These are phyloP conservation scores for Mactra quadrangularis DNA, from an alignment of 1,140 invertebrate genomes.

Conservation along the genomic window DNA sequence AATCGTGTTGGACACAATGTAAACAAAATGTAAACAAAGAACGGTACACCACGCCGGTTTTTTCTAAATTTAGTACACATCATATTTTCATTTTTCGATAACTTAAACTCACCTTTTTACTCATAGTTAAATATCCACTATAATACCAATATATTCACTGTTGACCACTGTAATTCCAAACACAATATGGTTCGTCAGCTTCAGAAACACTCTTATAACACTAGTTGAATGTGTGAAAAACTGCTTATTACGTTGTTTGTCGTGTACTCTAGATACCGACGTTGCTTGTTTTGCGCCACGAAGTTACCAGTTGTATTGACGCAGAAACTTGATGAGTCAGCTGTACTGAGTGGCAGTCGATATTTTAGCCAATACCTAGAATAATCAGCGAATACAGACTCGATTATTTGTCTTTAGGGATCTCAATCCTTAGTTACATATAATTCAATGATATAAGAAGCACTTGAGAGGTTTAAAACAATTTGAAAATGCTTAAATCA, in stretches of 20 bases:
- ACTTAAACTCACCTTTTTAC: conserved; percentile 53
- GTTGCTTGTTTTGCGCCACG: conserved; percentile 40
- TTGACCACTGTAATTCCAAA: conserved; percentile 2
- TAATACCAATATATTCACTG: neutral
- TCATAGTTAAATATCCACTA: conserved; percentile 31
- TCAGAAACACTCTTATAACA: conserved; percentile 42
- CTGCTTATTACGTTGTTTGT: conserved; percentile 61
- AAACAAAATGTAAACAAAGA: conserved; percentile 51
- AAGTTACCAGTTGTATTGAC: conserved; percentile 51
- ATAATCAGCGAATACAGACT: neutral
- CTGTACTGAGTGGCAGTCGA: conserved; percentile 51
- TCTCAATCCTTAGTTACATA: conserved; percentile 16
- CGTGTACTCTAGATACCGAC: conserved; percentile 30
- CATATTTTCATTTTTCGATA: conserved; percentile 11
- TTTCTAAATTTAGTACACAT: conserved; percentile 49
- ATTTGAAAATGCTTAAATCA: conserved; percentile 11
- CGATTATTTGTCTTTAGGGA: neutral
- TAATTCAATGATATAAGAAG: neutral
- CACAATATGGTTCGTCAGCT: neutral
- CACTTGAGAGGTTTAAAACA: neutral
- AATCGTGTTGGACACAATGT: no score
- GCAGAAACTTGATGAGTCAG: conserved; percentile 58
- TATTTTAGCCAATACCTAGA: conserved; percentile 37
- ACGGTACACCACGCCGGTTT: conserved; percentile 32
- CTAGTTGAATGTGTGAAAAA: conserved; percentile 52